Evolutionary conservation across 2,113 vertebrate species (phyloP).

Genomic region (Calypte anna): DNA sequence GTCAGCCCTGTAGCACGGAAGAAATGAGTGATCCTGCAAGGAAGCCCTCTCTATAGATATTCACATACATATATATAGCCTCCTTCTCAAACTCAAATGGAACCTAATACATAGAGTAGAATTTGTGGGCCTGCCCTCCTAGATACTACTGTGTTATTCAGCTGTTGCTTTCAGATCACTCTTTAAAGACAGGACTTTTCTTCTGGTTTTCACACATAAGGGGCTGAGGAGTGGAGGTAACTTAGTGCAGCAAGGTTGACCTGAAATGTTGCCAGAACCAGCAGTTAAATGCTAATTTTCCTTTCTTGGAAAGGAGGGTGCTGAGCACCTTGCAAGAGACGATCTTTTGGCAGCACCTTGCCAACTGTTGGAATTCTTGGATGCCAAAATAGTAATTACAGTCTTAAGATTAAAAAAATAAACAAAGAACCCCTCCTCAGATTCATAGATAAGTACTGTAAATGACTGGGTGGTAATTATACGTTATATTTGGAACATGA

Average conservation of each 20-base stretch:
- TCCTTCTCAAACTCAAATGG: background rate
- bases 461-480: constrained; percentile 54
- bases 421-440: constrained; percentile 67
- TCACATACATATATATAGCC: rapidly evolving
- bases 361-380: constrained; percentile 36
- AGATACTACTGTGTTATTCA: background rate
- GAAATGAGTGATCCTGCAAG: background rate
- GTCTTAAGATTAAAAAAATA: constrained; percentile 62
- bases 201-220: background rate
- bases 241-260: background rate
- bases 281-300: constrained; percentile 30
- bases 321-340: constrained; percentile 50
- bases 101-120: background rate
- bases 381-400: constrained; percentile 66
- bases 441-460: constrained; percentile 60
- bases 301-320: constrained; percentile 60
- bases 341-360: constrained; percentile 15
- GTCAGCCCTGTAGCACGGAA: background rate
- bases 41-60: background rate
- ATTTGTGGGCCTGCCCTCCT: background rate
- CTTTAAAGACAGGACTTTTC: constrained; percentile 12
- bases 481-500: constrained; percentile 53
- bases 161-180: background rate
- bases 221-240: background rate
- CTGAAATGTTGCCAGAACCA: constrained; percentile 9